phyloP scores from a whole-genome alignment of 2,113 vertebrate species.

The Lagopus muta region DNA sequence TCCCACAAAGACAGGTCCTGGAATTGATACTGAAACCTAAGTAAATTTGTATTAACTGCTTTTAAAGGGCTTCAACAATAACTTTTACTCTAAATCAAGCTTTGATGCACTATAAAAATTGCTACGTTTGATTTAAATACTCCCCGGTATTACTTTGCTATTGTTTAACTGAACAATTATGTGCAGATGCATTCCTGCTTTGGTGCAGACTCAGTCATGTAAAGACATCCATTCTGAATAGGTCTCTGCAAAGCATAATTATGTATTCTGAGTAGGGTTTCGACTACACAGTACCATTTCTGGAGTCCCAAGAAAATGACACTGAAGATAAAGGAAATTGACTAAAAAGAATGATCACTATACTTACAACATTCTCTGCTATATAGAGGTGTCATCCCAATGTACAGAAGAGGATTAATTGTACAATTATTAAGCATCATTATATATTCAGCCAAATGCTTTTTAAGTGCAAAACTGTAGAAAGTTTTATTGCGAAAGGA shows the following conservation, averaged over 20 bases:
- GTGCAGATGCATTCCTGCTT: neutral
- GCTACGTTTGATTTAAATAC: neutral
- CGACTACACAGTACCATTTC: constrained; percentile 2
- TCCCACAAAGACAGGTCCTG: neutral
- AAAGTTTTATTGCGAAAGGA: neutral
- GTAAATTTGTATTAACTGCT: neutral
- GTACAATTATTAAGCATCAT: neutral
- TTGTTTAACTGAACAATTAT: constrained; percentile 42
- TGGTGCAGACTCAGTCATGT: neutral
- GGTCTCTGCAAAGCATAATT: constrained; percentile 23
- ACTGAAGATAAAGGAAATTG: constrained; percentile 41
- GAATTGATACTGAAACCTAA: neutral
- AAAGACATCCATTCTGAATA: constrained; percentile 12
- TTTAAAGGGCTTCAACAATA: neutral
- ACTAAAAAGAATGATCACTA: neutral
- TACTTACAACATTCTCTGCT: neutral
- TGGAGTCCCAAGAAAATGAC: constrained; percentile 1
- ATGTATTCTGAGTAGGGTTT: constrained; percentile 17
- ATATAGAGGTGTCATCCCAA: neutral
- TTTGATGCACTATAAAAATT: neutral
- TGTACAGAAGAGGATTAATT: neutral
- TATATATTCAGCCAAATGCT: neutral
- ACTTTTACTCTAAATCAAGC: neutral
- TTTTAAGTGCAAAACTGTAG: neutral
- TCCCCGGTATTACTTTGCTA: neutral